Evolutionary conservation across 2,797 vertebrate species (phyloP).

Genomic region (Agapornis canus): DNA sequence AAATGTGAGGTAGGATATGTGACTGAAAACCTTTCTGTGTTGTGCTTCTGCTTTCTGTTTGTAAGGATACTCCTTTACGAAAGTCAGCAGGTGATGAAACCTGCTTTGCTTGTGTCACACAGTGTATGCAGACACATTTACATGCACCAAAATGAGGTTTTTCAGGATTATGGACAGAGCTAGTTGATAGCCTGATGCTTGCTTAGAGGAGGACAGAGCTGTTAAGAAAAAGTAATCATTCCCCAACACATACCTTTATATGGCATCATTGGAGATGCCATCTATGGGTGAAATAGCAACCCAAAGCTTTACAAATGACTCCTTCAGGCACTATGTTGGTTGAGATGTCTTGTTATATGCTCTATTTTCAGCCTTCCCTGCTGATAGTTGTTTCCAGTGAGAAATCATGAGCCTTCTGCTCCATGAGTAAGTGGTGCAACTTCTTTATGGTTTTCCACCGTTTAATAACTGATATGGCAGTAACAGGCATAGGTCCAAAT

Average conservation of each 20-base stretch:
- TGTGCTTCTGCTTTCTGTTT: background rate
- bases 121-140: background rate
- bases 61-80: background rate
- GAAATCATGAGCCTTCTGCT: background rate
- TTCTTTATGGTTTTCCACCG: background rate
- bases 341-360: fast-evolving
- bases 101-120: background rate
- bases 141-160: background rate
- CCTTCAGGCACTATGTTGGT: fast-evolving
- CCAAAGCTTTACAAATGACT: background rate
- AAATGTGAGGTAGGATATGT: background rate
- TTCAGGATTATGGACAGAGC: background rate
- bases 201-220: background rate
- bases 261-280: background rate
- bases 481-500: fast-evolving
- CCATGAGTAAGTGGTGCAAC: fast-evolving
- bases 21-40: background rate
- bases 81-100: background rate
- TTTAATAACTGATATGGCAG: background rate
- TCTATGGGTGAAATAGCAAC: background rate
- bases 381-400: background rate
- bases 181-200: background rate
- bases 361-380: background rate
- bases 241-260: background rate
- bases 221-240: background rate